Evolutionary conservation across 2,113 vertebrate genomes (phyloP), one percentile per base, ranked within the genome.

Genomic region (Gasterosteus nipponicus): DNA sequence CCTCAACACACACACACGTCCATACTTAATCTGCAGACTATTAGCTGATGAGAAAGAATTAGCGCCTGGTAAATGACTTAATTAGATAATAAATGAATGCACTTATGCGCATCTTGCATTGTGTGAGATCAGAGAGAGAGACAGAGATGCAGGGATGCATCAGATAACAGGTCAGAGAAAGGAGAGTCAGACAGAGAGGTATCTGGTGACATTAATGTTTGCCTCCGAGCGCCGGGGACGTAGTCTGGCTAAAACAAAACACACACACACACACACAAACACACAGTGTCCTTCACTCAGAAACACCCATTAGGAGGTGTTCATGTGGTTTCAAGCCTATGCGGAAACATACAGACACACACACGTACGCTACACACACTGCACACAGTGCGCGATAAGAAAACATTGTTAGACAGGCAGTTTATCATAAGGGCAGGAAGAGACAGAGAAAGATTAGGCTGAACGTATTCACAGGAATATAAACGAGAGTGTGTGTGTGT

Each of bases 391-490:
- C 31, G 22, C 62, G 77, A 90, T 91, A 92, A 87, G 78, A 89
- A 92, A 92, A 91, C 89, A 87, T 86, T 87, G 91, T 90, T 80
- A 70, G 91, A 89, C 89, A 91, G 91, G 89, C 88, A 92, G 89
- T 92, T 91, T 86, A 91, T 92, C 91, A 91, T 88, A 72, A 86
- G 89, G 88, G 80, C 87, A 86, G 88, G 82, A 90, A 74, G 78
- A 88, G 88, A 90, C 89, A 90, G 85, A 92, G 87, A 89, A 79
- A 90, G 88, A 91, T 91, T 91, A 87, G 83, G 87, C n/a, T n/a
- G n/a, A n/a, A 65, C 4, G 51, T 80, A 83, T 81, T 83, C 83
- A 84, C 61, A 83, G 47, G 9, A 80, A 83, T 73, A 84, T 64
- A 80, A 83, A 82, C 82, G 73, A 41, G 26, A 44, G 65, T 73